Base-by-base conservation (phyloP, 2,797 vertebrate genomes). In the Amazona ochrocephala region DNA sequence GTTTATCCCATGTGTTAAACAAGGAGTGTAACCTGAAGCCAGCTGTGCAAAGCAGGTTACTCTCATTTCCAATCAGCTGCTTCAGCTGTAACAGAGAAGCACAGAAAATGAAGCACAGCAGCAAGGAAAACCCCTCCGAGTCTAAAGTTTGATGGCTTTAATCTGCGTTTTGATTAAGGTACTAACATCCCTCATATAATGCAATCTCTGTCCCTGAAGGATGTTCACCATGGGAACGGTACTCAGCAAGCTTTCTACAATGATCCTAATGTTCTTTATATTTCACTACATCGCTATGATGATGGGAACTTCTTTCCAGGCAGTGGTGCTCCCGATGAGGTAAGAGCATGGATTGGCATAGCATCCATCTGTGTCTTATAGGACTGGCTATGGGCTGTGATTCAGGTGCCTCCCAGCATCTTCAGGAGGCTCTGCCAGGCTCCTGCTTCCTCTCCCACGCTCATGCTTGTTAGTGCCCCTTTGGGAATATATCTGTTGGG, bases 221-320 rank as follows among this genome's bases (percentile, higher is more conserved):
- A 99, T 72, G 99, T 99, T 84, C 99, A 99, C 97, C 99, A 99
- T 3, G 99, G 99, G 34, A 99, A 99, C 2, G 99, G 99, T 73
- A 99, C 99, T 50, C 99, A 99, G 95, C 99, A 99, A 96, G 99
- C 99, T 61, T 99, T 99, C 98, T 99, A 99, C 97, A 90, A 97
- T 0, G 99, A 99, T 91, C 99, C 99, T 51, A 99, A 97, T 2
- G 97, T 99, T 64, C 98, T 99, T 54, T 99, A 99, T 42, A 93
- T 99, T 96, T 99, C 99, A 4, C 97, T 99, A 72, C 99, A 99
- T 95, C 99, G 99, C 97, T 99, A 99, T 11, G 99, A 99, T 5
- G 99, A 99, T 3, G 99, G 99, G 30, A 99, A 99, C 98, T 99
- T 99, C 98, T 99, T 99, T 94, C 99, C 99, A 1, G 99, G 99